Base-by-base conservation (phyloP, 2,797 vertebrate species). In the Chrosomus eos region DNA sequence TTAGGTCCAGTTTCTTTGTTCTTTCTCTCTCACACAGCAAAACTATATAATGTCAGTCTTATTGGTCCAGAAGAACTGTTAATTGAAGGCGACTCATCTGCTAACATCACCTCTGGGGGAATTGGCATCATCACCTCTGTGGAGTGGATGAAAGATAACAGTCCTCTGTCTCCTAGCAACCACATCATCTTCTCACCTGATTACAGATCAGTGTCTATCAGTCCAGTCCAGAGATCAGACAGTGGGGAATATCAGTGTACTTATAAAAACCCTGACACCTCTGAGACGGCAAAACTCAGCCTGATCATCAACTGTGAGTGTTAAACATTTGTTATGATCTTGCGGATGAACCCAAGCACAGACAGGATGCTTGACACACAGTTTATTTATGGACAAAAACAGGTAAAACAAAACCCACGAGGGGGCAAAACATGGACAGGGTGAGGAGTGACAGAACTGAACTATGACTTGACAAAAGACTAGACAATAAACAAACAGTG, bases 231-330 rank as follows among this genome's bases (percentile, higher is more conserved):
- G 0, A 91, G n/a, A 88, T 60, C 73, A 28, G 89, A 94, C 88
- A 86, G 3, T 1, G 93, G 92, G 9, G 1, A 53, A 38, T 94
- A 93, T 86, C 79, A 79, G 1, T 94, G 93, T 85, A 73, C 0
- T 0, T n/a, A 92, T 64, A 86, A 38, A 40, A 94, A 93, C 88
- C 89, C 88, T 3, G 0, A 89, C 79, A 91, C 33, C 88, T 70
- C 0, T 2, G 68, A 16, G 0, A 26, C 1, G 1, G 8, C 0
- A 1, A 87, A 80, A 80, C 2, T 0, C 75, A 62, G 0, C 11
- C 55, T 94, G 79, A 9, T 0, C 53, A 86, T 93, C 28, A 79
- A 78, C 79, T 93, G 92, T 94, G 87, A 86, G 92, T 90, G 80
- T 77, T 2, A n/a, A 31, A 31, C 31, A 31, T n/a, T n/a, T n/a